These are phyloP conservation scores for Sycobia sp. DNA, from an alignment of 1,140 invertebrate genomes.

Conservation along the genomic window DNA sequence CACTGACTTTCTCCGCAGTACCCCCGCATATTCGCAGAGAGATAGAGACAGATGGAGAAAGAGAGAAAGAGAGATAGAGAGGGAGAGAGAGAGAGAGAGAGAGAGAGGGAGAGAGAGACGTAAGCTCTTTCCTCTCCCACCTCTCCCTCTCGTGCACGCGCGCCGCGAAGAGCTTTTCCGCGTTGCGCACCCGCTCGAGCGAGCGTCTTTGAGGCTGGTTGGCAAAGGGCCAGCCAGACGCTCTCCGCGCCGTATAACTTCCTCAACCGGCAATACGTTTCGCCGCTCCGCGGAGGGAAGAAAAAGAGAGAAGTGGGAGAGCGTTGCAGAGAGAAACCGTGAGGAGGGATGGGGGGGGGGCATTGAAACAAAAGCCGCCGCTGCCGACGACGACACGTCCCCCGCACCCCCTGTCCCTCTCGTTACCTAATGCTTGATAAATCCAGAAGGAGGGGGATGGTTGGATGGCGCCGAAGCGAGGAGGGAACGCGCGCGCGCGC, in stretches of 20 bases:
- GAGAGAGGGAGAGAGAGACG: background rate
- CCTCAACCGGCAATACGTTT: slow-evolving; percentile 33
- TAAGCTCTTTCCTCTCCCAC: background rate
- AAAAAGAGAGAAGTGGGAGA: no score
- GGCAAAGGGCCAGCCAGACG: slow-evolving; percentile 31
- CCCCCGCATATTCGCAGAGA: no score
- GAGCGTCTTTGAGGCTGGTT: slow-evolving; percentile 35
- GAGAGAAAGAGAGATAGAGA: no score
- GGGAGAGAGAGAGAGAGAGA: background rate
- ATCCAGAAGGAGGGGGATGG: no score
- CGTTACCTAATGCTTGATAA: slow-evolving; percentile 7
- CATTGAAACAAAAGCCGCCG: slow-evolving; percentile 7
- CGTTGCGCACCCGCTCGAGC: background rate
- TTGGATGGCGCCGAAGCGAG: no score
- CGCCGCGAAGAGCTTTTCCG: no score
- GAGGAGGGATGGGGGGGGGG: no score
- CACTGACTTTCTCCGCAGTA: no score
- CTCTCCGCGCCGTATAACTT: slow-evolving; percentile 37
- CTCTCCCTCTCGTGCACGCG: no score
- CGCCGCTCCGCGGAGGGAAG: background rate
- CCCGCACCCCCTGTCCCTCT: background rate
- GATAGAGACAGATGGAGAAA: no score
- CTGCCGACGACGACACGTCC: background rate
- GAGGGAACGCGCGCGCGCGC: no score
- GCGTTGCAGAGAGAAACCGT: no score